phyloP scores from a whole-genome alignment of 64 coral and sea anemone species.

The Montipora foliosa region DNA sequence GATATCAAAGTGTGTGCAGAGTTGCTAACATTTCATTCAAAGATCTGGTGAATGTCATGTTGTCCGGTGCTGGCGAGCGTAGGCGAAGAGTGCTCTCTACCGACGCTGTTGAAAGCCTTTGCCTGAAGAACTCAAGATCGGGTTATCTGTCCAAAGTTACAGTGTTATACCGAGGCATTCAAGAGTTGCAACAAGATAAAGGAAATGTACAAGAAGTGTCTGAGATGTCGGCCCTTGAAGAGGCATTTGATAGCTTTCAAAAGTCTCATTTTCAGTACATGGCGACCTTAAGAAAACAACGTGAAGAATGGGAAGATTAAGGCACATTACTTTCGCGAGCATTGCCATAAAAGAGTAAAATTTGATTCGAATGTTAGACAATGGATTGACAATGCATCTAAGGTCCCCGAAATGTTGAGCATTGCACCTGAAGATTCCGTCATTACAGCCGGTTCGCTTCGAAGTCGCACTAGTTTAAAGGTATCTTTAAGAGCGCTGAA shows the following conservation, averaged over 20 bases:
- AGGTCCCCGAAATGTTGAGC: not conserved
- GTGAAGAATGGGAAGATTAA: not conserved
- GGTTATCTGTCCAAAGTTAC: constrained; percentile 11
- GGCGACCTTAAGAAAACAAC: not conserved
- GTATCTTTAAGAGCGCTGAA: no score
- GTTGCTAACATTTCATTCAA: not conserved
- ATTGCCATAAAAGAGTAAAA: not conserved
- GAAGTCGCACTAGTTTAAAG: not conserved
- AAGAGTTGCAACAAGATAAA: not conserved
- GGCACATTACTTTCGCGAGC: not conserved
- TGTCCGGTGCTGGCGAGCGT: not conserved
- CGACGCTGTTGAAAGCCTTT: not conserved
- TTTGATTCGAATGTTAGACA: not conserved
- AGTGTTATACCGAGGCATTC: not conserved
- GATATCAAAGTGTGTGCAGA: not conserved
- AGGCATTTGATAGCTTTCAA: not conserved
- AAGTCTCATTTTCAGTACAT: not conserved
- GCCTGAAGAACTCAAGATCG: not conserved
- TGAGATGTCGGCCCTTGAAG: not conserved
- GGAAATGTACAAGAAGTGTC: constrained; percentile 3
- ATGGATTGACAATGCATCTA: constrained; percentile 2
- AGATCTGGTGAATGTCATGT: not conserved
- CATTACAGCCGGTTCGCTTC: not conserved
- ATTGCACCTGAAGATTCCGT: constrained; percentile 1
- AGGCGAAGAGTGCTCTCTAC: not conserved